phyloP scores from a whole-genome alignment of 2,888 invertebrate genomes.

The Julus scandinavius region DNA sequence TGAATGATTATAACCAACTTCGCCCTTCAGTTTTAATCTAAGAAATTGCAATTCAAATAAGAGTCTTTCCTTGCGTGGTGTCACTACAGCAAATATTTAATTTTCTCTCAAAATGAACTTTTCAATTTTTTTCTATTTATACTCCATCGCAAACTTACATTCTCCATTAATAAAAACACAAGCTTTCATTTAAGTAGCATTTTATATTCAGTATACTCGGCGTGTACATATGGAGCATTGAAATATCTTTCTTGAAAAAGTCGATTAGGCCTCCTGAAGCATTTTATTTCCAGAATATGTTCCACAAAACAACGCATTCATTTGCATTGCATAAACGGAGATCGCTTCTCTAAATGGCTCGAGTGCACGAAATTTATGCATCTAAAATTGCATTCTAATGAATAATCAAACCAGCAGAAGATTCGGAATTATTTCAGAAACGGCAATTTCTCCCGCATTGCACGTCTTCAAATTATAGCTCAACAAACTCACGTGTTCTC shows the following conservation, averaged over 20 bases:
- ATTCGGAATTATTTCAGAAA: background rate
- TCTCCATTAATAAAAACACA: background rate
- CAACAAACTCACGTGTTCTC: background rate
- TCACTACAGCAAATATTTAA: conserved; percentile 9
- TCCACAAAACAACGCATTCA: background rate
- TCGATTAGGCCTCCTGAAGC: background rate
- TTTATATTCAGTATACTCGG: background rate
- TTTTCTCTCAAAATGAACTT: background rate
- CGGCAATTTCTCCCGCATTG: background rate
- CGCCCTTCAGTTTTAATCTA: background rate
- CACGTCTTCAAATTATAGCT: background rate
- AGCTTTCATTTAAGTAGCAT: background rate
- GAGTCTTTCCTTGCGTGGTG: background rate
- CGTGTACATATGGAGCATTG: background rate
- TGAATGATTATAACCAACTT: background rate
- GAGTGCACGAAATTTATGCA: background rate
- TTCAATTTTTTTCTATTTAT: background rate
- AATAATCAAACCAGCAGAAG: background rate
- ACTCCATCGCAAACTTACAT: background rate
- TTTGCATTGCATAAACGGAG: background rate
- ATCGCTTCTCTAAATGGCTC: background rate
- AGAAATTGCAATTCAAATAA: background rate
- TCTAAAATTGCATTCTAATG: background rate
- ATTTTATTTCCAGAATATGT: background rate
- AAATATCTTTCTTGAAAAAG: background rate